Base-by-base conservation (phyloP, 2,797 vertebrate genomes). In the Darevskia nairensis region DNA sequence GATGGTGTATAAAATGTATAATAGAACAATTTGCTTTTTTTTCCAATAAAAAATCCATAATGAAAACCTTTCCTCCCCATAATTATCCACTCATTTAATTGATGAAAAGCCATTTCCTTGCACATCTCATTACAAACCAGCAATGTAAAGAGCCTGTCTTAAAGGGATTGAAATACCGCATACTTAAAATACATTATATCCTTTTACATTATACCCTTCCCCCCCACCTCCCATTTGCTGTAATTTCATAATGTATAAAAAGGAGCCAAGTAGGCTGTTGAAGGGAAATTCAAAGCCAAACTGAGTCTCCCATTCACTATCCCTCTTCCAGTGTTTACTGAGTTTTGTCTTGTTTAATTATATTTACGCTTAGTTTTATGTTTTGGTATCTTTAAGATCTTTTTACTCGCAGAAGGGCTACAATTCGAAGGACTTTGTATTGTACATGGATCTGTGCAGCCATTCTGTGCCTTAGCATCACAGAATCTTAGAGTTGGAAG, bases 31-130 rank as follows among this genome's bases (percentile, higher is more conserved):
- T 85, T 92, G 7, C 74, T 76, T 0, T 69, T 89, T 78, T 35
- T 21, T 6, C 19, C n/a, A 19, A 19, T 39, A 7, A 87, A 78
- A 78, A 59, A n/a, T 82, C 72, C 32, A 79, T 93, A 92, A 92
- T 93, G 92, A 85, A 93, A 90, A 82, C 88, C 80, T 85, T 69
- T 74, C 84, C 91, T 89, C 90, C 46, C 88, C 27, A 8, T 94
- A 95, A 95, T 94, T 94, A 90, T 82, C 59, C 88, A 69, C 64
- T 84, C 83, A 85, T n/a, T 89, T 92, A 93, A 90, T 91, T 94
- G 92, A 88, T 91, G 50, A 77, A 85, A 89, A 92, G 86, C 50
- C 55, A 80, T 92, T 55, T 93, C 68, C 85, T 59, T 35, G 80
- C 86, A 41, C 79, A 41, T 85, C 90, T 64, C 87, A 76, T 90